Base-by-base conservation (phyloP, 2,113 vertebrate genomes). In the Vidua macroura region DNA sequence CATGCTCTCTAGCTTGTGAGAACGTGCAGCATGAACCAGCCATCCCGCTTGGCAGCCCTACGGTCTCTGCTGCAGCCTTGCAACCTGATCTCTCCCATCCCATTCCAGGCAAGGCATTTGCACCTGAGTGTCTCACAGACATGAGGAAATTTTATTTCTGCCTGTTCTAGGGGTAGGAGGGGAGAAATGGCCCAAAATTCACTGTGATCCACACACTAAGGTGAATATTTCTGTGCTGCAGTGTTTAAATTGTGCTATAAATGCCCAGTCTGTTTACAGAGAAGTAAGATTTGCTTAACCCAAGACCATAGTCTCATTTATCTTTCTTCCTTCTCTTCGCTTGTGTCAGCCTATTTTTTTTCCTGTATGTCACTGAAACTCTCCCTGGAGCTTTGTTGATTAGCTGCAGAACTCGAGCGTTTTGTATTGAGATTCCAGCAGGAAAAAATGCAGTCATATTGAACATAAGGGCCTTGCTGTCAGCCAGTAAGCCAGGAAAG, bases 281-380 rank as follows among this genome's bases (percentile, higher is more conserved):
- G 59, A 92, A 83, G 64, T 73, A 86, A 68, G 76, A 92, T 96
- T 96, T 95, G 77, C 69, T 93, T 94, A 96, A 95, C 91, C 92
- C 56, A 48, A 67, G 95, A 95, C 91, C 80, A 25, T 22, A 37
- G 76, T 76, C 95, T 96, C 92, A 86, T 96, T 95, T 96, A 86
- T 96, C 95, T 94, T 94, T 21, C 85, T 94, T 90, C 91, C 80
- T 80, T 95, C 64, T 85, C 83, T 86, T 88, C 0, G 0, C 89
- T 83, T 55, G 51, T 90, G 86, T 92, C 80, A 90, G 86, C 37
- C 73, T 90, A 48, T 78, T 93, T 96, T 91, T 95, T 96, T 94
- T 96, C 55, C 86, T 90, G 33, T 78, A 27, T 92, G 91, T 90
- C 82, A 66, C 83, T 77, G 67, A 77, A 94, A 72, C 44, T 86